These are phyloP conservation scores for Pardalotus punctatus DNA, from an alignment of 2,113 vertebrate genomes.

Conservation along the genomic window DNA sequence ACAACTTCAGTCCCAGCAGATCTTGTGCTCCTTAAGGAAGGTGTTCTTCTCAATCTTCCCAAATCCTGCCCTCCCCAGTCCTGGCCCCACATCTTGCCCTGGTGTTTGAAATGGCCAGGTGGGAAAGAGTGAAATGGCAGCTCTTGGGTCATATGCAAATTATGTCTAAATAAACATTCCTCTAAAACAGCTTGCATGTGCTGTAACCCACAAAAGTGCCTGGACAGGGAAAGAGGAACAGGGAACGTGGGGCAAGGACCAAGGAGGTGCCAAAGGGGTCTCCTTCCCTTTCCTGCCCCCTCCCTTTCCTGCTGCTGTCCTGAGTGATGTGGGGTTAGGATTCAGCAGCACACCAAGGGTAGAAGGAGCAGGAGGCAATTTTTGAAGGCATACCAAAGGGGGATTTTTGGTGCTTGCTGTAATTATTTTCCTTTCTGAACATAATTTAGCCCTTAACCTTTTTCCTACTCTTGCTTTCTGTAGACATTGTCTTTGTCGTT, in stretches of 20 bases:
- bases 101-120: not conserved
- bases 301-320: not conserved
- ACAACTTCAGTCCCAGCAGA: not conserved
- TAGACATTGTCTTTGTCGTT: not conserved
- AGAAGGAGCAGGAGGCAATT: not conserved
- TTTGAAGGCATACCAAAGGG: not conserved
- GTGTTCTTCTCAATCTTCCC: not conserved
- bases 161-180: not conserved
- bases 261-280: not conserved
- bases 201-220: not conserved
- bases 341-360: not conserved
- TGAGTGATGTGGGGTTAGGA: not conserved
- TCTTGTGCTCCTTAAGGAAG: rapidly evolving
- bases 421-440: not conserved
- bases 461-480: not conserved
- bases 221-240: not conserved
- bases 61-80: not conserved
- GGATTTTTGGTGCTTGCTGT: not conserved
- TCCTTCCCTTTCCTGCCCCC: not conserved
- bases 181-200: not conserved
- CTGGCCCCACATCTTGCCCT: not conserved
- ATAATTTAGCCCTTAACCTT: not conserved
- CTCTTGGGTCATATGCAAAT: not conserved
- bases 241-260: rapidly evolving
- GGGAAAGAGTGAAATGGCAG: not conserved